A percentile compares a stretch with the other conserved stretches of the same genome.
These are phyloP conservation scores for Arctia plantaginis DNA, from an alignment of 2,888 invertebrate species.

Conservation along the genomic window DNA sequence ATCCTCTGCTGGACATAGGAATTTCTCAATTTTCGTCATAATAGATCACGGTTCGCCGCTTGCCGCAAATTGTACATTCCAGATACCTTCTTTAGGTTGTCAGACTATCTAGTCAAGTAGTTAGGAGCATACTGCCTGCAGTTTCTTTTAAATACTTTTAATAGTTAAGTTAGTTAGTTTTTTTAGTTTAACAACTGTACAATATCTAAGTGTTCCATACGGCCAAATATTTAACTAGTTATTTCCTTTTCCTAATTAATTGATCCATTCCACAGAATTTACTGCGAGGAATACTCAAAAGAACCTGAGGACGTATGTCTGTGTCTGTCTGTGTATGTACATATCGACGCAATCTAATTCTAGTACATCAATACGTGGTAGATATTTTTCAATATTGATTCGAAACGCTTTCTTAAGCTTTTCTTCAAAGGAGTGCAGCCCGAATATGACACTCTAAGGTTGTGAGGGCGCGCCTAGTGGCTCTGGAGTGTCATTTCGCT, in stretches of 20 bases:
- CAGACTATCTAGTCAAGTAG: not conserved
- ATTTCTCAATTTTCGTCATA: too few relatives aligned
- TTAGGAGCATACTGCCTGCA: not conserved
- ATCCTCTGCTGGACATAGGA: too few relatives aligned
- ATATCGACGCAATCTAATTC: slow-evolving; percentile 1
- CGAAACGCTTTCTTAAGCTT: slow-evolving; percentile 41
- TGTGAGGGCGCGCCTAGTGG: slow-evolving; percentile 72
- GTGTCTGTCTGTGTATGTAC: too few relatives aligned
- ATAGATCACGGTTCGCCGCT: too few relatives aligned
- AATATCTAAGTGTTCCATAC: not conserved
- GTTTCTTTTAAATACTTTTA: not conserved
- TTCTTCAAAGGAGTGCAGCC: slow-evolving; percentile 55
- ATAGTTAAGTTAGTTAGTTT: too few relatives aligned
- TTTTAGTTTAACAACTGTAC: not conserved
- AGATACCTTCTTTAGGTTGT: too few relatives aligned
- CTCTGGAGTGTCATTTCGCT: slow-evolving; percentile 78
- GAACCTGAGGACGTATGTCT: too few relatives aligned
- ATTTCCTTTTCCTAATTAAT: not conserved
- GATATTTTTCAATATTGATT: slow-evolving; percentile 48
- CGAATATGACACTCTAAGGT: slow-evolving; percentile 61
- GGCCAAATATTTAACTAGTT: not conserved
- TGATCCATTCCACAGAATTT: not conserved
- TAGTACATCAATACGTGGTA: slow-evolving; percentile 27
- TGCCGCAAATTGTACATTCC: too few relatives aligned
- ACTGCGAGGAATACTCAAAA: not conserved